Conservation (phyloP, 1,140 invertebrate species). For the Palaemon carinicauda region DNA sequence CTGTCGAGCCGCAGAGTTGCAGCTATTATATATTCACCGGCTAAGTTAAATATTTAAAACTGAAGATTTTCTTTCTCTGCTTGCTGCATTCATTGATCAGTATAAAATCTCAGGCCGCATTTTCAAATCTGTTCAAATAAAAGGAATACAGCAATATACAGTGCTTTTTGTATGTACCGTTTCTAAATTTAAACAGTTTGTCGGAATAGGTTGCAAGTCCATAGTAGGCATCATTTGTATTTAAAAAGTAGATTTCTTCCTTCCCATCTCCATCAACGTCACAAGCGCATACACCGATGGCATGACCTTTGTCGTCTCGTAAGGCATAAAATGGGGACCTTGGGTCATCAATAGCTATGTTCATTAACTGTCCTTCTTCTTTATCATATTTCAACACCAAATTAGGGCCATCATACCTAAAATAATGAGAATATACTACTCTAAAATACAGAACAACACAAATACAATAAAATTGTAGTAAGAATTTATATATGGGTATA, state of each 20-base stretch:
- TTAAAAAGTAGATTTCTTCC: constrained; percentile 23
- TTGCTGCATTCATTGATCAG: background rate
- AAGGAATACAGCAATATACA: background rate
- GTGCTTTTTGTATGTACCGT: background rate
- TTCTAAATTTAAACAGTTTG: constrained; percentile 23
- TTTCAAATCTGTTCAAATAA: too few relatives aligned
- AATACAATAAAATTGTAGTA: background rate
- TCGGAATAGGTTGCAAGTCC: background rate
- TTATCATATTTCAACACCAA: constrained; percentile 15
- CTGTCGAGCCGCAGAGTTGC: too few relatives aligned
- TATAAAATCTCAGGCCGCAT: too few relatives aligned
- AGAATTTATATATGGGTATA: background rate
- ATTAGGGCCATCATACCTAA: constrained; percentile 14
- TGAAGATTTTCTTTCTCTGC: background rate
- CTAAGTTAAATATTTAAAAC: background rate
- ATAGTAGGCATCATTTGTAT: background rate
- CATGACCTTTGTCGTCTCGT: background rate
- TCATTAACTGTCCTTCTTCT: background rate
- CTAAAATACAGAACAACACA: background rate
- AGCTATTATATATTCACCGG: too few relatives aligned
- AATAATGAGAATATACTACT: background rate
- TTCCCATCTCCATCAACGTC: constrained; percentile 19
- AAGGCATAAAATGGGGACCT: background rate
- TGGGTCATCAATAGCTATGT: constrained; percentile 12
- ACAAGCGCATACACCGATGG: constrained; percentile 15